These are phyloP conservation scores for Caenorhabditis sp. DNA, from an alignment of 2,888 invertebrate species.

Conservation along the genomic window DNA sequence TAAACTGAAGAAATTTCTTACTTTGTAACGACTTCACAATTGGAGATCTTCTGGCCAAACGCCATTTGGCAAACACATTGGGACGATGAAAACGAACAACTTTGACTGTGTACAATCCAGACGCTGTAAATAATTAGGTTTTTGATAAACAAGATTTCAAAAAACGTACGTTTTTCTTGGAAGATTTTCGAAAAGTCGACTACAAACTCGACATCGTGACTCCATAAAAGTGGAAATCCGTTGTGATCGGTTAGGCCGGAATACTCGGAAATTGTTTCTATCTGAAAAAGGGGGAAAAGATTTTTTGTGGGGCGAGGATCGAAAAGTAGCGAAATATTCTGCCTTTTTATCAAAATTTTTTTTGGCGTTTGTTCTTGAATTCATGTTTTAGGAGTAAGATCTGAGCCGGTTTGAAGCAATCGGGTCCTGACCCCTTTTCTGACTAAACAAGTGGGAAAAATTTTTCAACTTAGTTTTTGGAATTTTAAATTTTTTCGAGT, in stretches of 20 bases:
- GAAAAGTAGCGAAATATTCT: not conserved
- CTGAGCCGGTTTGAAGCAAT: too few relatives aligned
- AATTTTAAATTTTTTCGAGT: too few relatives aligned
- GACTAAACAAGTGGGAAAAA: too few relatives aligned
- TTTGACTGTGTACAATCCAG: slow-evolving; percentile 28
- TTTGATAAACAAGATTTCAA: not conserved
- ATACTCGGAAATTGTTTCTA: slow-evolving; percentile 32
- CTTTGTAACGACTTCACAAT: slow-evolving; percentile 29
- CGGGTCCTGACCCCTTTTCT: too few relatives aligned
- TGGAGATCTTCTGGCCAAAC: slow-evolving; percentile 26
- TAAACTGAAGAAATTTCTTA: slow-evolving; percentile 1
- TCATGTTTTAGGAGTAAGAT: too few relatives aligned
- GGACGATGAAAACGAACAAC: slow-evolving; percentile 33
- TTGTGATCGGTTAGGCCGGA: slow-evolving; percentile 35
- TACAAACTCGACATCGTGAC: slow-evolving; percentile 37
- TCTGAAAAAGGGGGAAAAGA: not conserved
- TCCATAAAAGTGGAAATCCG: slow-evolving; percentile 31
- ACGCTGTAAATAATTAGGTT: not conserved
- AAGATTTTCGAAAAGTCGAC: slow-evolving; percentile 32
- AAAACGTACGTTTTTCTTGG: slow-evolving; percentile 6
- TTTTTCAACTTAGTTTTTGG: too few relatives aligned
- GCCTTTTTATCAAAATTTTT: too few relatives aligned
- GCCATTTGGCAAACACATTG: slow-evolving; percentile 36
- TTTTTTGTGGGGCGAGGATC: not conserved
- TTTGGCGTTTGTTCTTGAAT: too few relatives aligned